phyloP scores from a whole-genome alignment of 2,797 vertebrate species.

The Sebastiscus tertius region DNA sequence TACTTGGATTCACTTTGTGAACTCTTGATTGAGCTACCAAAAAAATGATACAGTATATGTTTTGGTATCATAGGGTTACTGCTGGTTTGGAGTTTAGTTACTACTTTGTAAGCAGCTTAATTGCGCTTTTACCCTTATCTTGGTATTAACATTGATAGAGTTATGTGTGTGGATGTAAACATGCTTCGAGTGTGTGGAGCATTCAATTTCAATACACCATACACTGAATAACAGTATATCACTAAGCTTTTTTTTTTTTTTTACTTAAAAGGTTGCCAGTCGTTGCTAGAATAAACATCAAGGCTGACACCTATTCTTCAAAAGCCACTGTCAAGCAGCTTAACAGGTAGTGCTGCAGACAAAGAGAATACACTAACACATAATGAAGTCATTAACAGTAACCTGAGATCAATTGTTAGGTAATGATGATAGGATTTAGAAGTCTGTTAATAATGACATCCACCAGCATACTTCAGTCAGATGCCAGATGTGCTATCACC shows the following conservation, averaged over 20 bases:
- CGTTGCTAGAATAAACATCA: conserved; percentile 36
- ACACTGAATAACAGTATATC: neutral
- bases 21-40: neutral
- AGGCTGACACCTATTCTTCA: conserved; percentile 16
- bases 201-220: neutral
- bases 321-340: conserved; percentile 3
- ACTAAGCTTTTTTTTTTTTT: neutral
- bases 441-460: conserved; percentile 50
- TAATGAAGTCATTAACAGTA: conserved; percentile 58
- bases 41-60: neutral
- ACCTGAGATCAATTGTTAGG: conserved; percentile 47
- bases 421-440: conserved; percentile 68
- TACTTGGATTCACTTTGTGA: neutral
- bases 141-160: neutral
- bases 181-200: neutral
- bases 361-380: conserved; percentile 47
- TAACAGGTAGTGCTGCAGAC: conserved; percentile 40
- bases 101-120: neutral
- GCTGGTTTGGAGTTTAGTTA: neutral
- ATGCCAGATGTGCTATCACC: conserved; percentile 37
- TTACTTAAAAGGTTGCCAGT: neutral
- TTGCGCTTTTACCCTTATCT: neutral
- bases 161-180: neutral
- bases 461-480: conserved; percentile 35
- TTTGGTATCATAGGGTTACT: neutral